Base-by-base conservation (phyloP, 2,888 invertebrate genomes). In the Odontocolon sp. region DNA sequence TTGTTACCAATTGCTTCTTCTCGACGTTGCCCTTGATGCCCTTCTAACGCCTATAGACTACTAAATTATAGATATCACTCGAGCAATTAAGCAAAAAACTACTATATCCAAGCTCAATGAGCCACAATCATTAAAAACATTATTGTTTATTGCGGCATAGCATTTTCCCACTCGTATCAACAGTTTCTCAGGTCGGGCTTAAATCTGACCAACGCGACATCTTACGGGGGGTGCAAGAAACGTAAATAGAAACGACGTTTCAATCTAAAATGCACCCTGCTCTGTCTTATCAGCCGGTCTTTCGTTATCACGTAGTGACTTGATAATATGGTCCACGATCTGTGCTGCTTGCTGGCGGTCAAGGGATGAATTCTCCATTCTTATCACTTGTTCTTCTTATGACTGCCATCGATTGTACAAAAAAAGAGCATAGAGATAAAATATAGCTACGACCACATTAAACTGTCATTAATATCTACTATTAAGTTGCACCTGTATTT, bases 271-370 rank as follows among this genome's bases (percentile, higher is more conserved):
- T 42, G 31, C 56, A 61, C 76, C 56, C 33, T 47, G 61, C 57
- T 31, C 18, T 40, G 33, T n/a, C n/a, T 52, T 45, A 50, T 2
- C 56, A 16, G 59, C 16, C 36, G 66, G 57, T 59, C 33, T 16
- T 14, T 16, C 47, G 38, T 67, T 40, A 33, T 54, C 36, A n/a
- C 54, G 36, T n/a, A n/a, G n/a, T n/a, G n/a, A n/a, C n/a, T n/a
- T n/a, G n/a, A n/a, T n/a, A n/a, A n/a, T n/a, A n/a, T n/a, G n/a
- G n/a, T n/a, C n/a, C n/a, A n/a, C 54, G 78, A 36, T 40, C 72
- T 33, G 81, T 82, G 83, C 84, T 83, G 83, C 83, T 72, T 52
- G 70, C 82, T 83, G 68, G 78, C 26, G 82, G 11, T 14, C 16
- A 2, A 31, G 9, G 45, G 16, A n/a, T 11, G 28, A 18, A 31